These are phyloP conservation scores for Bombyx huttoni DNA, from an alignment of 2,888 invertebrate species.

Conservation along the genomic window DNA sequence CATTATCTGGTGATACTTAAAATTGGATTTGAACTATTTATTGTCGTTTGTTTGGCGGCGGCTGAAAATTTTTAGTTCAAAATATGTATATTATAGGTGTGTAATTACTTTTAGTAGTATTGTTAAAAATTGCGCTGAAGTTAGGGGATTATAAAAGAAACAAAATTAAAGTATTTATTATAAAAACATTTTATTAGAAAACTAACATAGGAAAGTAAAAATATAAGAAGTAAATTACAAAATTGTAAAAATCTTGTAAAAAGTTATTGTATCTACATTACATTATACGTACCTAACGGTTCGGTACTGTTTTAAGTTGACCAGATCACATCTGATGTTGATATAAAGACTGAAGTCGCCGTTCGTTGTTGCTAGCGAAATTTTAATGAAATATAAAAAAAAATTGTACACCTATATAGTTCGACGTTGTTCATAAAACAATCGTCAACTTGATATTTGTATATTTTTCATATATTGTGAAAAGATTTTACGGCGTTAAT, in stretches of 20 bases:
- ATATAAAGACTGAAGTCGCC: constrained; percentile 1
- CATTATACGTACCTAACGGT: constrained; percentile 36
- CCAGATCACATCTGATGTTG: constrained; percentile 29
- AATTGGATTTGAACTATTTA: no score
- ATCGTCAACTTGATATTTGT: no score
- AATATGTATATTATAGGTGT: no score
- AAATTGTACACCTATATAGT: no score
- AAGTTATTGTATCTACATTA: constrained; percentile 54
- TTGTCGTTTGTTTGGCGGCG: no score
- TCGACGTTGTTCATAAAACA: no score
- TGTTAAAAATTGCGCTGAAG: background rate
- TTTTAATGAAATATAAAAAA: background rate
- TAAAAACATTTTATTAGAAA: constrained; percentile 72
- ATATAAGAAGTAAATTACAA: constrained; percentile 67
- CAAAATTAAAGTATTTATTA: constrained; percentile 21
- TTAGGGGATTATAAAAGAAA: constrained; percentile 4
- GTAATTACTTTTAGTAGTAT: no score
- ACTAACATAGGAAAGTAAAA: constrained; percentile 72
- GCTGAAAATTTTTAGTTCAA: no score
- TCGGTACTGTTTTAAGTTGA: constrained; percentile 35
- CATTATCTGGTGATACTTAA: no score
- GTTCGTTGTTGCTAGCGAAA: background rate
- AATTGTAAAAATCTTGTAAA: constrained; percentile 61
- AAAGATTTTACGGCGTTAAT: no score
- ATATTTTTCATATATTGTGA: no score